phyloP scores from a whole-genome alignment of 2,888 invertebrate genomes.

The Drosophila emarginata region DNA sequence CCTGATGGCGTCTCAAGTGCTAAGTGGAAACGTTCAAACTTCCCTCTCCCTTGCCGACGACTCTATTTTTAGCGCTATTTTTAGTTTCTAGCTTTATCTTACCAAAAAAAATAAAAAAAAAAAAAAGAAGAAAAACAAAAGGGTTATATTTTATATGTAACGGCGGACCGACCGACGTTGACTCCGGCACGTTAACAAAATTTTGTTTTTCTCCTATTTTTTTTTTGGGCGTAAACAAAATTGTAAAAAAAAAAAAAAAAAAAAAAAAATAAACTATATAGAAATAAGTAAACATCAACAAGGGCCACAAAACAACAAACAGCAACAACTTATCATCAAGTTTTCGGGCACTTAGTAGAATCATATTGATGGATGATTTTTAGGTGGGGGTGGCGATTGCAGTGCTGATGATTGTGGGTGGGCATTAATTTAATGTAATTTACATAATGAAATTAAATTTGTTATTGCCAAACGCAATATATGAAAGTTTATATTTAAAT shows the following conservation, averaged over 20 bases:
- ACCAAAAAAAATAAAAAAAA: conserved; percentile 24
- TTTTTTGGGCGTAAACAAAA: conserved; percentile 52
- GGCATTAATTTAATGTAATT: background rate
- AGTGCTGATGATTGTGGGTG: background rate
- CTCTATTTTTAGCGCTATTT: conserved; percentile 3
- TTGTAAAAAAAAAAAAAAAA: conserved; percentile 56
- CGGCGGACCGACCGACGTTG: conserved; percentile 42
- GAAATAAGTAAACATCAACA: conserved; percentile 33
- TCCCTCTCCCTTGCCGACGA: conserved; percentile 1
- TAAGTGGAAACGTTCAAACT: background rate
- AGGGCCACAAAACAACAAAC: conserved; percentile 7
- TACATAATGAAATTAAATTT: background rate
- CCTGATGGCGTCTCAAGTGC: conserved; percentile 19
- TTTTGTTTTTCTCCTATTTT: conserved; percentile 13
- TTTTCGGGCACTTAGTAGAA: conserved; percentile 5
- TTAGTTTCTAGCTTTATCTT: conserved; percentile 30
- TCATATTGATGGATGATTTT: conserved; percentile 6
- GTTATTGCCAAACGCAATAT: background rate
- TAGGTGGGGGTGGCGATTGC: background rate
- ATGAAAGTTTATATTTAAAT: background rate
- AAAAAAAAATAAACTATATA: conserved; percentile 25
- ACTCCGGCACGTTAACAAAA: conserved; percentile 59
- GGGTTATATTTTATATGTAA: conserved; percentile 41
- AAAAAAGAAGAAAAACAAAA: conserved; percentile 27
- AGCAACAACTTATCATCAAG: conserved; percentile 6